Percentiles rank a stretch among this genome's conserved stretches.
These are phyloP conservation scores for Arctia plantaginis DNA, from an alignment of 2,888 invertebrate genomes.

Conservation along the genomic window DNA sequence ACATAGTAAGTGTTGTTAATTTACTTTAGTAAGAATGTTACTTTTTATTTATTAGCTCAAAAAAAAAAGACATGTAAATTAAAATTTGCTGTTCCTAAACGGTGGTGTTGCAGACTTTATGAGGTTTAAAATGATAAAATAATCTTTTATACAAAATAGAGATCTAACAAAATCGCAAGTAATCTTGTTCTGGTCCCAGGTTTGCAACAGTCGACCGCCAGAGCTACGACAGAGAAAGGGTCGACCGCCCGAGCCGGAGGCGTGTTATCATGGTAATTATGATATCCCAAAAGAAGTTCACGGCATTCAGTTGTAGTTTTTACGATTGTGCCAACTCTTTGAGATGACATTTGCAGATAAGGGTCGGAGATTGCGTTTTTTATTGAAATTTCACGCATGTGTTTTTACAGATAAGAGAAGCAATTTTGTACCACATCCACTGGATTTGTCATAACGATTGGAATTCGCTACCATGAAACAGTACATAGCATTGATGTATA, in stretches of 20 bases:
- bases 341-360: slow-evolving; percentile 42
- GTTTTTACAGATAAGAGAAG: slow-evolving; percentile 23
- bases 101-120: neutral
- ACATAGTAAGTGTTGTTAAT: too few relatives aligned
- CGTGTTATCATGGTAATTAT: slow-evolving; percentile 68
- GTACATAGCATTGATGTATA: neutral
- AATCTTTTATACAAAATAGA: slow-evolving; percentile 17
- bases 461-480: neutral
- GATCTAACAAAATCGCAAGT: slow-evolving; percentile 34
- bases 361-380: slow-evolving; percentile 46
- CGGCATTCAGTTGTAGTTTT: slow-evolving; percentile 55
- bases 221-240: slow-evolving; percentile 65
- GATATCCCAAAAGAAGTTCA: slow-evolving; percentile 57
- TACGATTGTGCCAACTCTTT: slow-evolving; percentile 45
- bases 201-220: slow-evolving; percentile 44
- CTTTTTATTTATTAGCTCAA: too few relatives aligned
- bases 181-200: slow-evolving; percentile 48
- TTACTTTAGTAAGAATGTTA: too few relatives aligned
- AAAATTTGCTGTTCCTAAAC: neutral
- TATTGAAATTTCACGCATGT: slow-evolving; percentile 56
- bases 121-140: slow-evolving; percentile 3
- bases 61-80: too few relatives aligned
- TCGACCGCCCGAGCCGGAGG: slow-evolving; percentile 60
- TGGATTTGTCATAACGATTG: slow-evolving; percentile 11
- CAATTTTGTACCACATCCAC: neutral